A percentile compares a stretch with the other conserved stretches of the same genome.
phyloP scores from a whole-genome alignment of 1,140 invertebrate species.

The Bombus affinis region DNA sequence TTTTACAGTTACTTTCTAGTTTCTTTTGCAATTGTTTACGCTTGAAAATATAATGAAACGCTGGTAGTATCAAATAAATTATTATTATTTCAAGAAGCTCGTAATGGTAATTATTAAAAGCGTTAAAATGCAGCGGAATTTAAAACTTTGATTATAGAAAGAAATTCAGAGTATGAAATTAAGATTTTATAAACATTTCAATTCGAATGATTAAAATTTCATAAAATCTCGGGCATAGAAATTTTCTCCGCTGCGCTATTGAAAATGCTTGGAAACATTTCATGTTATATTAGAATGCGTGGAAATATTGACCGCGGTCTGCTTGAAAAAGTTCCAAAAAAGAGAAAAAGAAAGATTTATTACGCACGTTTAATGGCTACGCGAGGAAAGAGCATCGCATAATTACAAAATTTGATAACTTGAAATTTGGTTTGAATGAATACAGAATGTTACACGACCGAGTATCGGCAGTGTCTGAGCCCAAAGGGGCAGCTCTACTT shows the following conservation, averaged over 20 bases:
- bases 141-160: neutral
- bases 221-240: neutral
- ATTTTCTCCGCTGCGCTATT: neutral
- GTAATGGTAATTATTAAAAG: neutral
- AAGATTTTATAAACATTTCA: neutral
- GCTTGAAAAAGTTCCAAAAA: neutral
- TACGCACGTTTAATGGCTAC: neutral
- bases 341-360: neutral
- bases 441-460: constrained; percentile 85
- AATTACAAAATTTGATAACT: constrained; percentile 61
- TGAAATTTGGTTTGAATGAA: constrained; percentile 81
- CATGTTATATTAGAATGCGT: neutral
- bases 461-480: constrained; percentile 86
- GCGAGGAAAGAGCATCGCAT: constrained; percentile 32
- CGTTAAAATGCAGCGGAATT: neutral
- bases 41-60: neutral
- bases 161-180: neutral
- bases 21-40: neutral
- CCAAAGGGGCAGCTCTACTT: constrained; percentile 90
- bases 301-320: neutral
- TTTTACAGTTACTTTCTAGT: neutral
- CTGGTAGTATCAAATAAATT: neutral
- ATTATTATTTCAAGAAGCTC: neutral
- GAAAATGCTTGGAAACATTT: neutral
- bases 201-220: neutral